phyloP scores from a whole-genome alignment of 2,797 vertebrate genomes.

The Masticophis lateralis region DNA sequence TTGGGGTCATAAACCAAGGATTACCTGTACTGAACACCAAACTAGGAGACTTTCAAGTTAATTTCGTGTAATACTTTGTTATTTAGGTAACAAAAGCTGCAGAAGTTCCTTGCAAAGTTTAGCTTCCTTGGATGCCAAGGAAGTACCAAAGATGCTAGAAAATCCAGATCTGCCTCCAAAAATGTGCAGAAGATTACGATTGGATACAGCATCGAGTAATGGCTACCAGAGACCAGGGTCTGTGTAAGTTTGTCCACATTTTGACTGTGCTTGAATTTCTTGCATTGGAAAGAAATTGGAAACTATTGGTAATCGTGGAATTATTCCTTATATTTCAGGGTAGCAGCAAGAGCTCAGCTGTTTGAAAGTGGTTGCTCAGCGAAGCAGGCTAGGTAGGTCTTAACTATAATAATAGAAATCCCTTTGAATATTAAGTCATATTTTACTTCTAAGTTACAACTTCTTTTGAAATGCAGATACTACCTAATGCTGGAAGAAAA shows the following conservation, averaged over 20 bases:
- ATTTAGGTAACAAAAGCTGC: conserved; percentile 89
- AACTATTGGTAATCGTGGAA: conserved; percentile 32
- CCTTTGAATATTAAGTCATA: neutral
- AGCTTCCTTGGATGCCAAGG: conserved; percentile 83
- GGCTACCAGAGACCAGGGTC: conserved; percentile 92
- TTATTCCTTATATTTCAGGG: conserved; percentile 74
- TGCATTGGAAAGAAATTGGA: neutral
- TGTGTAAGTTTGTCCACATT: conserved; percentile 78
- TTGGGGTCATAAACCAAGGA: neutral
- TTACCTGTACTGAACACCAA: neutral
- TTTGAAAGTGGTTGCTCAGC: conserved; percentile 83
- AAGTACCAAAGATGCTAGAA: conserved; percentile 71
- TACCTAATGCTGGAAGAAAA: neutral
- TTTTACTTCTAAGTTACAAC: neutral
- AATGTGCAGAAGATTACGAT: conserved; percentile 73
- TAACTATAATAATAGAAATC: neutral
- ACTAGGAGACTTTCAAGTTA: neutral
- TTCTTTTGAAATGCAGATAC: neutral
- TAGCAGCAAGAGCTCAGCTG: conserved; percentile 85
- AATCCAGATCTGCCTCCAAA: conserved; percentile 84
- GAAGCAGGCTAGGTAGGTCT: conserved; percentile 76
- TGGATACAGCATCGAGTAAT: conserved; percentile 82
- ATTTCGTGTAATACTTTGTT: conserved; percentile 22
- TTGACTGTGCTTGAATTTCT: neutral
- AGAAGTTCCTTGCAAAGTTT: conserved; percentile 91